A percentile compares a stretch with the other conserved stretches of the same genome.
Evolutionary conservation across 2,113 vertebrate genomes (phyloP).

Genomic region (Spermophilus dauricus): DNA sequence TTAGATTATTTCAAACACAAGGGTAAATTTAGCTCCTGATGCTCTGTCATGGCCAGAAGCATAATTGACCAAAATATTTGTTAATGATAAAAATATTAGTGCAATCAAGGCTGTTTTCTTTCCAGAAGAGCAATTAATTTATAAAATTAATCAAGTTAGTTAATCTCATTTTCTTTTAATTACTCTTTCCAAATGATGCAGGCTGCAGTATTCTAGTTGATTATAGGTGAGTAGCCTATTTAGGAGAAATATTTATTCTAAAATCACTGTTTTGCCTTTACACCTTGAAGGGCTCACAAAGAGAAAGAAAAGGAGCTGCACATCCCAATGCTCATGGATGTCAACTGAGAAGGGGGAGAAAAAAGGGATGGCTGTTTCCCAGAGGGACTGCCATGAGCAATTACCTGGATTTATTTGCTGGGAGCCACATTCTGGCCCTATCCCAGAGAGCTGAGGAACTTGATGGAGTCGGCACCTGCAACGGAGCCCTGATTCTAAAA

Average conservation of each 20-base stretch:
- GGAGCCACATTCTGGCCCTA: not conserved
- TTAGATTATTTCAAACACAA: not conserved
- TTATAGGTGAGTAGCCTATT: not conserved
- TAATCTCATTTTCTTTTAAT: constrained; percentile 61
- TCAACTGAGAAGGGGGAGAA: not conserved
- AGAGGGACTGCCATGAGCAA: not conserved
- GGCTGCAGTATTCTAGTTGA: not conserved
- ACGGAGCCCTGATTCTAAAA: not conserved
- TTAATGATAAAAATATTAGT: constrained; percentile 35
- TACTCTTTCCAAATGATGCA: not conserved
- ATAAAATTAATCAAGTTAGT: constrained; percentile 48
- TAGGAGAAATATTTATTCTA: not conserved
- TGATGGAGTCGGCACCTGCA: not conserved
- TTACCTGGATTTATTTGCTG: constrained; percentile 61
- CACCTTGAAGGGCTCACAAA: not conserved
- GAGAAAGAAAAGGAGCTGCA: not conserved
- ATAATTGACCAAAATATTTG: constrained; percentile 21
- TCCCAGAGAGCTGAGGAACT: not conserved
- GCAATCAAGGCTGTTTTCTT: constrained; percentile 44
- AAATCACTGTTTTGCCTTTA: not conserved
- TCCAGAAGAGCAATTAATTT: constrained; percentile 55
- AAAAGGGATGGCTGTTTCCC: not conserved
- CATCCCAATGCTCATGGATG: not conserved
- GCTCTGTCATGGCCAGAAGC: not conserved
- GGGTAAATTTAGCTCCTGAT: not conserved